A percentile compares a stretch with the other conserved stretches of the same genome.
phyloP scores from a whole-genome alignment of 2,888 invertebrate species.

The Cataglyphis rosenhaueri region DNA sequence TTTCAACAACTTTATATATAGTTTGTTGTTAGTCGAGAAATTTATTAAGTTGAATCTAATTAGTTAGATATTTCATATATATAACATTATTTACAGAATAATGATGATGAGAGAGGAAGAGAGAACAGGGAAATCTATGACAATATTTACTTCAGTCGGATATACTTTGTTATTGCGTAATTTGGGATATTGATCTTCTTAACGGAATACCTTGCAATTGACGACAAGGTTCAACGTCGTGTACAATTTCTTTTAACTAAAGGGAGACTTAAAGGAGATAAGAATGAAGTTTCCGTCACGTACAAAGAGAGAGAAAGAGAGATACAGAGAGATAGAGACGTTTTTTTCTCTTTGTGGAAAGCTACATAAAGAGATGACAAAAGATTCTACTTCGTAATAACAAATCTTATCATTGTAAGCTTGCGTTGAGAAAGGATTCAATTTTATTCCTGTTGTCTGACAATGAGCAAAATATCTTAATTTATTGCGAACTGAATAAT shows the following conservation, averaged over 20 bases:
- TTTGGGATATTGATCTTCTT: constrained; percentile 6
- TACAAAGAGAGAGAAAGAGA: not conserved
- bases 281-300: not conserved
- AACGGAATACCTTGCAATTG: constrained; percentile 5
- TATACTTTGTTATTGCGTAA: constrained; percentile 5
- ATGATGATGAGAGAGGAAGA: not conserved
- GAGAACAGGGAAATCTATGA: not conserved
- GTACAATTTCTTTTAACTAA: constrained; percentile 18
- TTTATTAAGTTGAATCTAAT: not conserved
- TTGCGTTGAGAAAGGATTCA: constrained; percentile 59
- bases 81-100: not conserved
- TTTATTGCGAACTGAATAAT: not conserved
- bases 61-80: not conserved
- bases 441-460: constrained; percentile 60
- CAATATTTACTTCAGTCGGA: constrained; percentile 1
- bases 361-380: constrained; percentile 58
- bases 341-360: constrained; percentile 20
- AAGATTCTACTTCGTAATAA: constrained; percentile 60
- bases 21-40: not conserved
- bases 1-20: not conserved
- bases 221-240: not conserved
- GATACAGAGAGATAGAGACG: too few species aligned
- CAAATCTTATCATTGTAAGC: constrained; percentile 50
- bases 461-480: constrained; percentile 43
- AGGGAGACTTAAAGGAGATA: constrained; percentile 6